phyloP scores from a whole-genome alignment of 2,888 invertebrate species.

The Macrosoma leucophasiata region DNA sequence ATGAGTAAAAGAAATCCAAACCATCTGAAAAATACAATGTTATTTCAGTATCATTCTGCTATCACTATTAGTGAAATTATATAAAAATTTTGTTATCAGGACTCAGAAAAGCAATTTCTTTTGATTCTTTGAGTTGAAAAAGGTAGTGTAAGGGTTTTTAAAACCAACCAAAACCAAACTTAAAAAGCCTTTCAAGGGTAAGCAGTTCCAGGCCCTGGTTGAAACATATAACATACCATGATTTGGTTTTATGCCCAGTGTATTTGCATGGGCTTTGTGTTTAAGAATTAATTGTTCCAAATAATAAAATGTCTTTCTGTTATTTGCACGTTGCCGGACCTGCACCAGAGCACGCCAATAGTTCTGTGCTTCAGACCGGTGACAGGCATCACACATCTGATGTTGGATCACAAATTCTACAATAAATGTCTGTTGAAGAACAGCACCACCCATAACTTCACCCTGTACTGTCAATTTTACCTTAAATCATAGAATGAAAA shows the following conservation, averaged over 20 bases:
- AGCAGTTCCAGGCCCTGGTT: too few species aligned
- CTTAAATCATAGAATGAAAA: too few species aligned
- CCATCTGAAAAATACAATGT: slow-evolving; percentile 85
- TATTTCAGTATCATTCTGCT: too few species aligned
- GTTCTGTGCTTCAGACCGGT: slow-evolving; percentile 97
- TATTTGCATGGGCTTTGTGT: slow-evolving; percentile 93
- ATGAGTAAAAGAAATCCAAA: slow-evolving; percentile 94
- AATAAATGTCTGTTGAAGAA: slow-evolving; percentile 95
- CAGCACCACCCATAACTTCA: slow-evolving; percentile 92
- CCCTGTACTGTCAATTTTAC: slow-evolving; percentile 95
- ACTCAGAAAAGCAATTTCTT: too few species aligned
- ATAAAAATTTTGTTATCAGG: too few species aligned
- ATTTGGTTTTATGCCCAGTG: slow-evolving; percentile 90
- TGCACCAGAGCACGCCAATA: slow-evolving; percentile 97
- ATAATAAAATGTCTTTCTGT: slow-evolving; percentile 98
- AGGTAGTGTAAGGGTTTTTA: too few species aligned
- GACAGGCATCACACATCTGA: slow-evolving; percentile 99
- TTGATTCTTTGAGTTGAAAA: too few species aligned
- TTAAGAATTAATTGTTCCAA: slow-evolving; percentile 98
- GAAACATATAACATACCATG: slow-evolving; percentile 77
- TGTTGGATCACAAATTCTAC: slow-evolving; percentile 94
- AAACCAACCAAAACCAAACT: too few species aligned
- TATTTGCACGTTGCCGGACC: slow-evolving; percentile 90
- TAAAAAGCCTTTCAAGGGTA: too few species aligned
- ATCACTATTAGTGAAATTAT: too few species aligned